Evolutionary conservation across 2,888 invertebrate genomes (phyloP).

Genomic region (Phortica okadai): DNA sequence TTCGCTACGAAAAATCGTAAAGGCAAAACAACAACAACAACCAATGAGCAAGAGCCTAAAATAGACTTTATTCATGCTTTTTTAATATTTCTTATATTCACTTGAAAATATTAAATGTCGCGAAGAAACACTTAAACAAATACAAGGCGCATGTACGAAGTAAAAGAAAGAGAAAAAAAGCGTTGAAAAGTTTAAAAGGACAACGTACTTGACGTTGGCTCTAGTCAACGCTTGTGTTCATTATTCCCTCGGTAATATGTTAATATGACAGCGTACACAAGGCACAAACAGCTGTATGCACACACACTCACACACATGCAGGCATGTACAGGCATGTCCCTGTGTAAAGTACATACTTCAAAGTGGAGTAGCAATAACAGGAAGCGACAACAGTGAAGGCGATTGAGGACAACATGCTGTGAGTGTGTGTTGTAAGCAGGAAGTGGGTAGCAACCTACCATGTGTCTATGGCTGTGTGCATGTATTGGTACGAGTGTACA

Average conservation of each 20-base stretch:
- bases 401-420: background rate
- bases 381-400: background rate
- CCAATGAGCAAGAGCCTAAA: too few relatives aligned
- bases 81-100: too few relatives aligned
- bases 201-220: constrained; percentile 13
- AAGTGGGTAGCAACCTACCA: background rate
- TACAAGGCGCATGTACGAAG: background rate
- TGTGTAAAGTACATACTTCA: background rate
- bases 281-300: constrained; percentile 13
- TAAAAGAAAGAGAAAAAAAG: background rate
- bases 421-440: background rate
- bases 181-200: constrained; percentile 10
- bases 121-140: background rate
- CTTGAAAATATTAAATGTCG: background rate
- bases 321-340: background rate
- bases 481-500: background rate
- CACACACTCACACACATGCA: constrained; percentile 4
- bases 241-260: constrained; percentile 42
- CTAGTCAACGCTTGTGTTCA: constrained; percentile 33
- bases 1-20: too few relatives aligned
- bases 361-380: background rate
- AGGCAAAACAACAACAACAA: too few relatives aligned
- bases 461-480: background rate
- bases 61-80: too few relatives aligned
- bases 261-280: constrained; percentile 37